Evolutionary conservation across 2,888 invertebrate species (phyloP).

Genomic region (Orchesellides sinensis): DNA sequence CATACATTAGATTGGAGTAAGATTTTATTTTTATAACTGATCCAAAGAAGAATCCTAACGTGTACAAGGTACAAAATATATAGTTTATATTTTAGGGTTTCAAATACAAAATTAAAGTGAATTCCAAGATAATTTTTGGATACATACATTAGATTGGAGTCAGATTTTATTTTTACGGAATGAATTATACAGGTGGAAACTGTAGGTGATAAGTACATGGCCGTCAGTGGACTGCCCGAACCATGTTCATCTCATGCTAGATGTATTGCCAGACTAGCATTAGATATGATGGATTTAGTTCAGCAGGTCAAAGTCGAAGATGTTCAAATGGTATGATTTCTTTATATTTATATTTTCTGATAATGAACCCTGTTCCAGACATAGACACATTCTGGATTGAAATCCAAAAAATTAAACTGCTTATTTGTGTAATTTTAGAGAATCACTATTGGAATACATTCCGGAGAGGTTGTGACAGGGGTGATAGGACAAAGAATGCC

Average conservation of each 20-base stretch:
- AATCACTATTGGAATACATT: constrained; percentile 96
- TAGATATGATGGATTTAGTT: constrained; percentile 97
- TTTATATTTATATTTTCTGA: not conserved
- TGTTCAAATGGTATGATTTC: constrained; percentile 86
- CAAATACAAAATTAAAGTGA: not conserved
- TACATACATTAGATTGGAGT: not conserved
- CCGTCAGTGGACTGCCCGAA: constrained; percentile 95
- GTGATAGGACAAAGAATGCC: constrained; percentile 97
- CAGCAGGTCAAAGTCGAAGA: constrained; percentile 91
- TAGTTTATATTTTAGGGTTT: not conserved
- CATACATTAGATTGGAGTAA: not conserved
- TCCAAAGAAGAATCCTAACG: constrained; percentile 93
- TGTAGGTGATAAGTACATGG: constrained; percentile 99
- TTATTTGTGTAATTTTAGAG: constrained; percentile 80
- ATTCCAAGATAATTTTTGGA: not conserved
- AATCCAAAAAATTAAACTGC: not conserved
- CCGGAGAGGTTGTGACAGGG: constrained; percentile 95
- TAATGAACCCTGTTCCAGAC: not conserved
- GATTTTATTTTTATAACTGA: constrained; percentile 82
- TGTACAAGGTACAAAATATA: constrained; percentile 87
- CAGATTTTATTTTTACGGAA: not conserved
- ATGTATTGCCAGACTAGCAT: constrained; percentile 91
- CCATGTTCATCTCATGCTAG: constrained; percentile 93
- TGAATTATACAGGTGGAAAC: constrained; percentile 93
- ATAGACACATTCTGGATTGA: not conserved